phyloP scores from a whole-genome alignment of 2,113 vertebrate genomes.

The Urocitellus parryii region DNA sequence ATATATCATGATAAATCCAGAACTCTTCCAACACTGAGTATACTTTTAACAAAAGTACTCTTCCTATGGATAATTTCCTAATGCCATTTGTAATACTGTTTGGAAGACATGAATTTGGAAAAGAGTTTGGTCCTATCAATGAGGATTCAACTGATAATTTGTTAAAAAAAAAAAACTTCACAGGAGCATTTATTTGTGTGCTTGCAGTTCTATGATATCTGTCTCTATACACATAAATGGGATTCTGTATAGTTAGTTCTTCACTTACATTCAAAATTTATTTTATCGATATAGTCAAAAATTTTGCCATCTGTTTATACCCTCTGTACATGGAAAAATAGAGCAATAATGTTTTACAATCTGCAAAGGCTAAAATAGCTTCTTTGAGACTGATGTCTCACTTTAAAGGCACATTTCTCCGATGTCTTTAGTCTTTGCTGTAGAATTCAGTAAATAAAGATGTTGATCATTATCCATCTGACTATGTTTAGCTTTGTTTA shows the following conservation, averaged over 20 bases:
- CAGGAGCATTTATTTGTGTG: neutral
- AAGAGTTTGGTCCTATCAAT: neutral
- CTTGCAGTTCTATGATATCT: neutral
- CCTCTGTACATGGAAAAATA: neutral
- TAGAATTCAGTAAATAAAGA: conserved; percentile 73
- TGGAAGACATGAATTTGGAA: neutral
- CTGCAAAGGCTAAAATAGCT: conserved; percentile 41
- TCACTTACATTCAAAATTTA: neutral
- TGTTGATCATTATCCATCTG: conserved; percentile 67
- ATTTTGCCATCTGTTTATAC: neutral
- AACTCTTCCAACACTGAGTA: neutral
- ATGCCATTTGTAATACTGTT: neutral
- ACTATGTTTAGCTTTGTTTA: conserved; percentile 81
- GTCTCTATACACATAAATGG: neutral
- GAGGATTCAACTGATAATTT: neutral
- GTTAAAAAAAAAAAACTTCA: neutral
- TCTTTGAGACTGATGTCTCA: neutral
- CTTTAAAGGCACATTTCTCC: conserved; percentile 45
- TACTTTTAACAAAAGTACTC: neutral
- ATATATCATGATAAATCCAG: neutral
- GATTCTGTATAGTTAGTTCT: neutral
- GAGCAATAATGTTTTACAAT: conserved; percentile 21
- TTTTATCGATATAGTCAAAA: conserved; percentile 6
- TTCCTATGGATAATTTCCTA: neutral
- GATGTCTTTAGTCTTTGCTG: conserved; percentile 31